A percentile compares a stretch with the other conserved stretches of the same genome.
Evolutionary conservation across 37 sponge, comb jelly and placozoan genomes (phyloP).

Genomic region (Geodia barretti): DNA sequence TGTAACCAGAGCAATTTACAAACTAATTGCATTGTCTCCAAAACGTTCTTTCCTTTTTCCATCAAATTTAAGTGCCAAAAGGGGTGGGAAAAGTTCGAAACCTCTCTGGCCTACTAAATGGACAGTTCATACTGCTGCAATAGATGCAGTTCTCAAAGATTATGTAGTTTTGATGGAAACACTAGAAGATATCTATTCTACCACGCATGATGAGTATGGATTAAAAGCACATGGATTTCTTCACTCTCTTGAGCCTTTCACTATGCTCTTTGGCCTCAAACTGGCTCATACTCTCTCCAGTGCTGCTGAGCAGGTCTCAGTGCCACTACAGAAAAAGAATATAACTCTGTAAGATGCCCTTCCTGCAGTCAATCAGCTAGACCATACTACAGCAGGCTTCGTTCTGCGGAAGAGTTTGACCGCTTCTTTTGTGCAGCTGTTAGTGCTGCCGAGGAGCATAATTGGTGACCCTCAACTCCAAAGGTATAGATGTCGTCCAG

Average conservation of each 20-base stretch:
- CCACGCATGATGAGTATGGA: constrained; percentile 43
- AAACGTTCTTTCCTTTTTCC: constrained; percentile 26
- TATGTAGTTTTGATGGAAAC: constrained; percentile 32
- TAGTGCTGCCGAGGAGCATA: constrained; percentile 8
- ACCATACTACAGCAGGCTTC: constrained; percentile 26
- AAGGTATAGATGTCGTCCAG: constrained; percentile 48
- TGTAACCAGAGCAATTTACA: constrained; percentile 26
- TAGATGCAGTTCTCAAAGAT: constrained; percentile 43
- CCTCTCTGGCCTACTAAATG: constrained; percentile 59
- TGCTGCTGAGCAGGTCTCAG: constrained; percentile 49
- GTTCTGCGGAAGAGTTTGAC: constrained; percentile 37
- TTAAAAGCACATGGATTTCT: constrained; percentile 53
- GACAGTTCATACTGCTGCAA: constrained; percentile 53
- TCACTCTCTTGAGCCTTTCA: constrained; percentile 27
- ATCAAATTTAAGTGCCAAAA: constrained; percentile 25
- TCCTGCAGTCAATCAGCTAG: constrained; percentile 46
- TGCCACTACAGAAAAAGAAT: constrained; percentile 25
- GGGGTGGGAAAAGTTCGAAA: constrained; percentile 14
- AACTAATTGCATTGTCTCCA: constrained; percentile 43
- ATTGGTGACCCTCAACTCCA: constrained; percentile 52
- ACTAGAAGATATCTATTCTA: constrained; percentile 35
- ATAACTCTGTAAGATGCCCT: constrained; percentile 53
- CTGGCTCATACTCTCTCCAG: constrained; percentile 33
- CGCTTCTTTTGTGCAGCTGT: constrained; percentile 36
- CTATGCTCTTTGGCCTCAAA: constrained; percentile 39